Conservation (phyloP, 1,140 invertebrate genomes). For the Drosophila ananassae region DNA sequence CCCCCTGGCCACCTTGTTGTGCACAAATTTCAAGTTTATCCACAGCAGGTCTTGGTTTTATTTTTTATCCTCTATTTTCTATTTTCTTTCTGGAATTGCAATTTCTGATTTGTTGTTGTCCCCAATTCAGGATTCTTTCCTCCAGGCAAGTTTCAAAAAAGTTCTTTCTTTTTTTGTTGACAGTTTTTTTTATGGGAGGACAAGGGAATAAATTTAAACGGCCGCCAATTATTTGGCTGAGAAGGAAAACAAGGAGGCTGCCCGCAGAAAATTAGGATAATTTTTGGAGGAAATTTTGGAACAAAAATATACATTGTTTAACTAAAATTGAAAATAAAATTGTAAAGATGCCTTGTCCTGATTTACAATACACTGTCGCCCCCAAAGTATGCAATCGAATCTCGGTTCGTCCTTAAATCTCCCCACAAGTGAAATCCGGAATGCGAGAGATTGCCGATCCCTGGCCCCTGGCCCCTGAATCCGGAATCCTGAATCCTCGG, state of each 20-base stretch:
- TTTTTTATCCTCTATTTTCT: neutral
- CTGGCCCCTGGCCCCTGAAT: neutral
- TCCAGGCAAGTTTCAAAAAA: slow-evolving; percentile 10
- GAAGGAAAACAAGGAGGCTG: slow-evolving; percentile 4
- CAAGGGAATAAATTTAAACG: slow-evolving; percentile 28
- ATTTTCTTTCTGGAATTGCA: slow-evolving; percentile 24
- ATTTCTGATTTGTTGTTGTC: slow-evolving; percentile 52
- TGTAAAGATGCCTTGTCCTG: slow-evolving; percentile 14
- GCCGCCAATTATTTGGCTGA: slow-evolving; percentile 38
- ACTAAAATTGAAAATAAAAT: too few relatives aligned
- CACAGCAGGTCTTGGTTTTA: slow-evolving; percentile 6
- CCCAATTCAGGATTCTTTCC: slow-evolving; percentile 17
- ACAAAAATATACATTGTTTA: too few relatives aligned
- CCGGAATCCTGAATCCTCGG: neutral
- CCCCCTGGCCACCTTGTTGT: slow-evolving; percentile 47
- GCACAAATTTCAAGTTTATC: slow-evolving; percentile 59
- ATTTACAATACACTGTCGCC: slow-evolving; percentile 15
- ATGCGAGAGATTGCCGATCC: neutral
- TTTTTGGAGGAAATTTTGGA: neutral
- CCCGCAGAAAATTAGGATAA: neutral
- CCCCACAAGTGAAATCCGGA: slow-evolving; percentile 16
- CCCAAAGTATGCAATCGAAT: slow-evolving; percentile 21
- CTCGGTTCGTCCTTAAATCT: neutral
- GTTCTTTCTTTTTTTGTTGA: slow-evolving; percentile 13
- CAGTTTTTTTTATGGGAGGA: slow-evolving; percentile 11